A percentile compares a stretch with the other conserved stretches of the same genome.
These are phyloP conservation scores for Akabosia matsudoensis DNA, from an alignment of 1,140 invertebrate genomes.

Conservation along the genomic window DNA sequence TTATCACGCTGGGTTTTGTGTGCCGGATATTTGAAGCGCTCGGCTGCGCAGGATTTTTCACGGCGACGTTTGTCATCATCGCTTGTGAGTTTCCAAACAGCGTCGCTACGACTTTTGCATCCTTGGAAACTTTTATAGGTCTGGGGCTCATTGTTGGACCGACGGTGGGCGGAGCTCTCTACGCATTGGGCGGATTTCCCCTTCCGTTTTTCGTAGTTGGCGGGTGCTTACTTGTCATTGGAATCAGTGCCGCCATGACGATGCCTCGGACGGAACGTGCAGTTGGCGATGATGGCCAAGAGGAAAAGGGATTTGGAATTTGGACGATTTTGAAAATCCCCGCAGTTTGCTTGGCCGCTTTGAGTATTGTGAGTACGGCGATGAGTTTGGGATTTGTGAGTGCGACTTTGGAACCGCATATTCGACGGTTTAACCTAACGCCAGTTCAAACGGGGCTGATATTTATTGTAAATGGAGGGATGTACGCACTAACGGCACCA, in stretches of 20 bases:
- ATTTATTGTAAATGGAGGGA: constrained; percentile 83
- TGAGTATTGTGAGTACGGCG: constrained; percentile 69
- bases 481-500: constrained; percentile 76
- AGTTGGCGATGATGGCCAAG: constrained; percentile 59
- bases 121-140: constrained; percentile 84
- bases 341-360: constrained; percentile 63
- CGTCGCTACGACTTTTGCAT: constrained; percentile 62
- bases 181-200: constrained; percentile 63
- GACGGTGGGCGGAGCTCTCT: constrained; percentile 76
- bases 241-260: constrained; percentile 46
- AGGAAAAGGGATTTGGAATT: constrained; percentile 57
- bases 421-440: constrained; percentile 66
- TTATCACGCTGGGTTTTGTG: constrained; percentile 59
- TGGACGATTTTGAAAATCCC: constrained; percentile 64
- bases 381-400: constrained; percentile 77
- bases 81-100: constrained; percentile 59
- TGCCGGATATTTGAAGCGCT: constrained; percentile 59
- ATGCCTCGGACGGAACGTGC: constrained; percentile 63
- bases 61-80: constrained; percentile 60
- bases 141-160: constrained; percentile 82
- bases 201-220: constrained; percentile 82
- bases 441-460: constrained; percentile 74
- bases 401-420: constrained; percentile 76
- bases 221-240: constrained; percentile 67
- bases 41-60: constrained; percentile 60